phyloP scores from a whole-genome alignment of 2,888 invertebrate genomes.

The Caenorhabditis drosophilae region DNA sequence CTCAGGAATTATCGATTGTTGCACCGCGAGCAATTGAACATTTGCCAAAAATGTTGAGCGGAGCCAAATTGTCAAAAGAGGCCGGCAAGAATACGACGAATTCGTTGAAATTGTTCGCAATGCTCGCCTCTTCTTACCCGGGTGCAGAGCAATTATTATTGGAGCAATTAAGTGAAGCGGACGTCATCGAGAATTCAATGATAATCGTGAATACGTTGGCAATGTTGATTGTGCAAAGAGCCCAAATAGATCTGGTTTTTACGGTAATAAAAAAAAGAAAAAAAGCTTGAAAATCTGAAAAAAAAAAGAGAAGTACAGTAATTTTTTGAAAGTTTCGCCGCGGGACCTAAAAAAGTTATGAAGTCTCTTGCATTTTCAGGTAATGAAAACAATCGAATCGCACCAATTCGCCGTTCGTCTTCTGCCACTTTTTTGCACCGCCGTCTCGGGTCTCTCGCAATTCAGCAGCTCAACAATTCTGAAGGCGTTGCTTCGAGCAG shows the following conservation, averaged over 20 bases:
- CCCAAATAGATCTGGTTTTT: slow-evolving; percentile 53
- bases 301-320: no score
- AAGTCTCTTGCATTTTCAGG: no score
- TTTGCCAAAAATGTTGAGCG: slow-evolving; percentile 24
- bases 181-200: slow-evolving; percentile 35
- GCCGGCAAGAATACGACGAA: slow-evolving; percentile 8
- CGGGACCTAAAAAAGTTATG: no score
- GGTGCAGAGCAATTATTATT: slow-evolving; percentile 42
- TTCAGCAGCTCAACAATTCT: slow-evolving; percentile 36
- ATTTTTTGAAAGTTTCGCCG: no score
- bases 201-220: slow-evolving; percentile 60
- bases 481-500: slow-evolving; percentile 36
- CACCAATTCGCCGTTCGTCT: slow-evolving; percentile 48
- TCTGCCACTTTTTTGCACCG: slow-evolving; percentile 56
- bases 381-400: slow-evolving; percentile 40
- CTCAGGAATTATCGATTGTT: slow-evolving; percentile 37
- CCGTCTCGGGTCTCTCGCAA: slow-evolving; percentile 31
- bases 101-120: slow-evolving; percentile 35
- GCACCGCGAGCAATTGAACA: slow-evolving; percentile 55
- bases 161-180: slow-evolving; percentile 31
- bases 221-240: slow-evolving; percentile 58
- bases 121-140: slow-evolving; percentile 25
- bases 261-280: no score
- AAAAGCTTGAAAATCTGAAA: no score
- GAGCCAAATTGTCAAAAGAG: slow-evolving; percentile 12